Evolutionary conservation across 2,888 invertebrate species (phyloP).

Genomic region (Marasmarcha lunaedactyla): DNA sequence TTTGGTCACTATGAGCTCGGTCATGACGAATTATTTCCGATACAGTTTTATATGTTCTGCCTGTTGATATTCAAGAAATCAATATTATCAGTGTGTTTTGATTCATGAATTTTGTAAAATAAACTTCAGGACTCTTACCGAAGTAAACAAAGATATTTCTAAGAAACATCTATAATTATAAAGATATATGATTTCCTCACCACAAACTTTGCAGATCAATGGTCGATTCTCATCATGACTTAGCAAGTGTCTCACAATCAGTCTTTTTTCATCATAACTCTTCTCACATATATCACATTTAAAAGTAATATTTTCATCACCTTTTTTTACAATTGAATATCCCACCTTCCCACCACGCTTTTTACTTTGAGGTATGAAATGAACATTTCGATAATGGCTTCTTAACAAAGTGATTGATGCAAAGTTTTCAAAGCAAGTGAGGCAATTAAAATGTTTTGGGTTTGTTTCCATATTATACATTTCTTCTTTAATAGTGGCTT

Average conservation of each 20-base stretch:
- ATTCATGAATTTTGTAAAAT: background rate
- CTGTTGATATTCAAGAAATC: constrained; percentile 20
- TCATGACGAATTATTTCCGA: constrained; percentile 46
- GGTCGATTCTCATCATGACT: constrained; percentile 32
- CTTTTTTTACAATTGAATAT: constrained; percentile 14
- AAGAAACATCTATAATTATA: too few species aligned
- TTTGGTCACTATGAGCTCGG: constrained; percentile 33
- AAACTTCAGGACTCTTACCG: too few species aligned
- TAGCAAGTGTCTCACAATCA: constrained; percentile 27
- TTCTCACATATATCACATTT: constrained; percentile 35
- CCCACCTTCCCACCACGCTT: too few species aligned
- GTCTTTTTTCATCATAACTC: constrained; percentile 23
- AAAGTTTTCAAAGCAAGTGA: constrained; percentile 27
- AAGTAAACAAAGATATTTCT: too few species aligned
- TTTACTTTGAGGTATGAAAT: too few species aligned
- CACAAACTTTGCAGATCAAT: constrained; percentile 49
- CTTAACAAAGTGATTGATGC: constrained; percentile 23
- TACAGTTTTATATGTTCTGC: constrained; percentile 43
- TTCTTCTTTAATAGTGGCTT: constrained; percentile 3
- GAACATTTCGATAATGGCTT: constrained; percentile 24
- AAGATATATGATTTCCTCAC: too few species aligned
- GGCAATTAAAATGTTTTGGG: too few species aligned
- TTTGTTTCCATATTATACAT: too few species aligned
- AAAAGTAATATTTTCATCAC: constrained; percentile 19
- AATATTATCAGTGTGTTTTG: background rate